These are phyloP conservation scores for Phyllostomus discolor DNA, from an alignment of 2,113 vertebrate species.

Conservation along the genomic window DNA sequence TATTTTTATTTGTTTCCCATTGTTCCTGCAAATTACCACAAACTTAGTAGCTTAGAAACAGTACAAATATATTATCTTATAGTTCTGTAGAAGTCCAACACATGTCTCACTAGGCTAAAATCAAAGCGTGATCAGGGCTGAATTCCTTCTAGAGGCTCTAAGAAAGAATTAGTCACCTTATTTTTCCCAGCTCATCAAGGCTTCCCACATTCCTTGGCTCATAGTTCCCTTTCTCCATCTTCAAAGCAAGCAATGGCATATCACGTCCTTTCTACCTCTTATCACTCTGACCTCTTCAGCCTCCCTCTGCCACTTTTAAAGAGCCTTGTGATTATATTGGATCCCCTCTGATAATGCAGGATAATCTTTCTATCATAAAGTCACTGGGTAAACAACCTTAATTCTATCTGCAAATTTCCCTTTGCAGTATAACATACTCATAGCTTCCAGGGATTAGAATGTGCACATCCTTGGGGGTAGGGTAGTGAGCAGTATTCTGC, in stretches of 20 bases:
- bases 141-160: neutral
- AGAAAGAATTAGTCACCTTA: neutral
- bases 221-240: neutral
- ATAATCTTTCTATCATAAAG: neutral
- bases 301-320: neutral
- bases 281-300: neutral
- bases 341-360: neutral
- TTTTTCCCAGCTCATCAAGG: neutral
- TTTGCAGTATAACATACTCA: neutral
- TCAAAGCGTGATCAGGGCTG: neutral
- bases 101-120: neutral
- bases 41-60: neutral
- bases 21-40: neutral
- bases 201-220: neutral
- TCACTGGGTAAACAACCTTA: neutral
- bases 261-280: neutral
- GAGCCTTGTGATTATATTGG: neutral
- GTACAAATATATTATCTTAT: neutral
- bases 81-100: neutral
- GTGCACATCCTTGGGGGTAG: neutral
- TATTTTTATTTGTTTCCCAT: constrained; percentile 29
- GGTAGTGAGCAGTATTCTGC: neutral
- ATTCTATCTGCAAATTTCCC: neutral
- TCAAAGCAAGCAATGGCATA: neutral
- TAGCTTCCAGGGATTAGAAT: neutral